Evolutionary conservation across 2,888 invertebrate species (phyloP).

Genomic region (Tridacna gigas): DNA sequence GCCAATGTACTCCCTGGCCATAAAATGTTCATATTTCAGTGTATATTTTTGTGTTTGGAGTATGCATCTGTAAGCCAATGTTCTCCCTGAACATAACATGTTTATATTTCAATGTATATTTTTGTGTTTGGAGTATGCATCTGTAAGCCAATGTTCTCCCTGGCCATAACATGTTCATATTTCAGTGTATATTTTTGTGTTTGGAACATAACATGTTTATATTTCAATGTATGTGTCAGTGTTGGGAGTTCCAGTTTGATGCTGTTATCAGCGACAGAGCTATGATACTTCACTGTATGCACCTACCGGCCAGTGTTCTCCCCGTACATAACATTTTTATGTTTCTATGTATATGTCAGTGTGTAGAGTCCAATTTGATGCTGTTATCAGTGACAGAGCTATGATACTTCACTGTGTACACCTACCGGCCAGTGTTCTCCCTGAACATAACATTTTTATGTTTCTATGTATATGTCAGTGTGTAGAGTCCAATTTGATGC

Average conservation of each 20-base stretch:
- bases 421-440: too few species aligned
- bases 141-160: too few species aligned
- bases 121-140: not conserved
- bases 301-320: conserved; percentile 96
- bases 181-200: conserved; percentile 92
- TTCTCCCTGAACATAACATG: not conserved
- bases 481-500: too few species aligned
- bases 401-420: conserved; percentile 94
- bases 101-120: not conserved
- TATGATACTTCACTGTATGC: conserved; percentile 86
- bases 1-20: too few species aligned
- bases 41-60: conserved; percentile 94
- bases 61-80: too few species aligned
- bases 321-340: conserved; percentile 84
- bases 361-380: conserved; percentile 98
- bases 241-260: not conserved
- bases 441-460: not conserved
- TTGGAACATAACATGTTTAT: conserved; percentile 87
- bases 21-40: conserved; percentile 79
- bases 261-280: too few species aligned
- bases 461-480: not conserved
- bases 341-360: conserved; percentile 91
- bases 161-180: conserved; percentile 1
- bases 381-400: conserved; percentile 97
- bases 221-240: not conserved